phyloP scores from a whole-genome alignment of 2,888 invertebrate genomes.

The Platycheirus albimanus region DNA sequence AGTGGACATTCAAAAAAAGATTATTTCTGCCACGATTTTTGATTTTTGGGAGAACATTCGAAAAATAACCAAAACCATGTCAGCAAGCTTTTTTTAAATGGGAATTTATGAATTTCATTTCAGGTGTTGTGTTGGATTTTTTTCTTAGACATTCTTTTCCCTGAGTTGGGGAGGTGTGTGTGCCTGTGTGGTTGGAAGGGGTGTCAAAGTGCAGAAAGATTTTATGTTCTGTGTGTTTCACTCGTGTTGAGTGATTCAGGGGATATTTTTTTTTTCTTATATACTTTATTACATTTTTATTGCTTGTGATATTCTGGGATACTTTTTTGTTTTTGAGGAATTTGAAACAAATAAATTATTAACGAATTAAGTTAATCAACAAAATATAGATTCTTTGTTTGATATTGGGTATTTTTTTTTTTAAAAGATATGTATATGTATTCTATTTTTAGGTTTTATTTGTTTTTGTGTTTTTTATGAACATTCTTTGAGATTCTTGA shows the following conservation, averaged over 20 bases:
- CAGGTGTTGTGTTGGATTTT: neutral
- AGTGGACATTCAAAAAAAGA: conserved; percentile 26
- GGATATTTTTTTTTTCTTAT: neutral
- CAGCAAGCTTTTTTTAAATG: conserved; percentile 24
- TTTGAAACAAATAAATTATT: no score
- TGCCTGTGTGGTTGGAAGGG: neutral
- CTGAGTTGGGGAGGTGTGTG: neutral
- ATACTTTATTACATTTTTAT: neutral
- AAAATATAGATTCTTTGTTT: no score
- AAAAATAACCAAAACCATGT: neutral
- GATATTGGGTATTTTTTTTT: no score
- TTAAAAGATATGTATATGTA: no score
- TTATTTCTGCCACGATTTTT: conserved; percentile 28
- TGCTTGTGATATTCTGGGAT: neutral
- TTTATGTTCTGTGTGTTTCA: conserved; percentile 8
- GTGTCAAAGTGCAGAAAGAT: conserved; percentile 10
- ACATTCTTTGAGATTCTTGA: no score
- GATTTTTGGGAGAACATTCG: conserved; percentile 4
- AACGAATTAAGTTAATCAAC: no score
- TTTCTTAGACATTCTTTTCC: neutral
- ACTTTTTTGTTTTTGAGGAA: neutral
- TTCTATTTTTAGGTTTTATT: no score
- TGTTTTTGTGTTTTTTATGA: no score
- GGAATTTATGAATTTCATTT: conserved; percentile 9
- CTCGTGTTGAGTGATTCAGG: neutral